Conservation (phyloP, 2,113 vertebrate genomes). For the Embiotoca jacksoni region DNA sequence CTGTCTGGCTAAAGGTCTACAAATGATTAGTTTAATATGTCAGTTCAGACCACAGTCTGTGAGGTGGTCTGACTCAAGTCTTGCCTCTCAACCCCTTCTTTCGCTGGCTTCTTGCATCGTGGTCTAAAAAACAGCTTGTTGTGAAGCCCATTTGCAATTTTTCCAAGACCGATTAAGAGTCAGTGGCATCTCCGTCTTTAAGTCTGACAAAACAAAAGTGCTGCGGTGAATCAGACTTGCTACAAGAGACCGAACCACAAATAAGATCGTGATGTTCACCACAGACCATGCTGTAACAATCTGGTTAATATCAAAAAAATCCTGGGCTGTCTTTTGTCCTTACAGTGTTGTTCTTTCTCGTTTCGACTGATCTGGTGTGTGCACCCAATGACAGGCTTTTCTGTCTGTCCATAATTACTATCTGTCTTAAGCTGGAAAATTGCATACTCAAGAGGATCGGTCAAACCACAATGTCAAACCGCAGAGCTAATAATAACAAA, state of each 20-base stretch:
- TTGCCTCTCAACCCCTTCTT: neutral
- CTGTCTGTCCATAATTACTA: conserved; percentile 27
- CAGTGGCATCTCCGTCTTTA: conserved; percentile 24
- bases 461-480: conserved; percentile 44
- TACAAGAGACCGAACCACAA: conserved; percentile 57
- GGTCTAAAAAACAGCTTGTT: neutral
- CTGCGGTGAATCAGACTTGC: conserved; percentile 54
- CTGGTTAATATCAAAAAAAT: conserved; percentile 46
- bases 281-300: conserved; percentile 46
- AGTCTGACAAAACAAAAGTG: conserved; percentile 22
- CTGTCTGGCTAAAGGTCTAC: conserved; percentile 40
- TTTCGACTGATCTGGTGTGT: conserved; percentile 6
- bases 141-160: neutral
- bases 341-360: neutral
- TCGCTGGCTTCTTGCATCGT: neutral
- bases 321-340: neutral
- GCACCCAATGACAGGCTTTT: conserved; percentile 19
- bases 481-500: conserved; percentile 50
- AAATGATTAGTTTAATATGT: conserved; percentile 3
- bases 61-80: neutral
- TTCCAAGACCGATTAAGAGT: conserved; percentile 32
- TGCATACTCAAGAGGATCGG: conserved; percentile 21
- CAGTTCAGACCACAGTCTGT: conserved; percentile 7
- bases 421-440: conserved; percentile 19
- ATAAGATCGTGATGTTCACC: conserved; percentile 61